Conservation (phyloP, 2,797 vertebrate species). For the Poecilia gillii region DNA sequence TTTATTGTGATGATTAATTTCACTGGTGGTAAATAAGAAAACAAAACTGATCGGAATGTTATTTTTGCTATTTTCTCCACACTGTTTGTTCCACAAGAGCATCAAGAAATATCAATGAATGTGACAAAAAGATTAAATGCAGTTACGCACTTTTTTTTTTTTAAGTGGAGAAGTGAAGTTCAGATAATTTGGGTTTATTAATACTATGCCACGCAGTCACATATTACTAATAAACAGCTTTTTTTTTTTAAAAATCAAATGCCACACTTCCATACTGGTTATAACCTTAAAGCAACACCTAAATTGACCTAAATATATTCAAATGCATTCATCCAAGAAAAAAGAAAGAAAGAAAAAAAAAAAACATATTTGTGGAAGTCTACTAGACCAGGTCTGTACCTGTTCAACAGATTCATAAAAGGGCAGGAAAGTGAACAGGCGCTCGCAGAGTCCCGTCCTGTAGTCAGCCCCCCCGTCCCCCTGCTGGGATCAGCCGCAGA, state of each 20-base stretch:
- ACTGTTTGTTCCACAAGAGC: too few relatives aligned
- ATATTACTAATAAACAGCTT: too few relatives aligned
- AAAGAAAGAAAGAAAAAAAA: neutral
- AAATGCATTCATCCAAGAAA: neutral
- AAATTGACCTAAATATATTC: neutral
- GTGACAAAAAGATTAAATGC: too few relatives aligned
- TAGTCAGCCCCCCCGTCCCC: constrained; percentile 10
- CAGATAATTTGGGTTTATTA: too few relatives aligned
- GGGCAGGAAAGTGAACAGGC: constrained; percentile 35
- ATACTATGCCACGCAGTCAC: too few relatives aligned
- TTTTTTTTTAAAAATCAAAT: neutral
- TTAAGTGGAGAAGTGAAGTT: too few relatives aligned
- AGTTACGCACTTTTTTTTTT: too few relatives aligned
- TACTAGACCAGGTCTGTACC: constrained; percentile 12
- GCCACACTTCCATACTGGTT: neutral
- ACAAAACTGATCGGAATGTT: too few relatives aligned
- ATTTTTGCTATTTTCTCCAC: too few relatives aligned
- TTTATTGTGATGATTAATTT: too few relatives aligned
- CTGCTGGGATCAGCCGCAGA: constrained; percentile 55
- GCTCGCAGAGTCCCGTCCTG: constrained; percentile 29
- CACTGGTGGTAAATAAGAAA: too few relatives aligned
- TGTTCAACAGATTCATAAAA: constrained; percentile 43
- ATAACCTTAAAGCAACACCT: neutral
- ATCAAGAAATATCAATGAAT: too few relatives aligned
- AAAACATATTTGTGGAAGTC: constrained; percentile 1